These are phyloP conservation scores for Unio delphinus DNA, from an alignment of 2,888 invertebrate genomes.

Conservation along the genomic window DNA sequence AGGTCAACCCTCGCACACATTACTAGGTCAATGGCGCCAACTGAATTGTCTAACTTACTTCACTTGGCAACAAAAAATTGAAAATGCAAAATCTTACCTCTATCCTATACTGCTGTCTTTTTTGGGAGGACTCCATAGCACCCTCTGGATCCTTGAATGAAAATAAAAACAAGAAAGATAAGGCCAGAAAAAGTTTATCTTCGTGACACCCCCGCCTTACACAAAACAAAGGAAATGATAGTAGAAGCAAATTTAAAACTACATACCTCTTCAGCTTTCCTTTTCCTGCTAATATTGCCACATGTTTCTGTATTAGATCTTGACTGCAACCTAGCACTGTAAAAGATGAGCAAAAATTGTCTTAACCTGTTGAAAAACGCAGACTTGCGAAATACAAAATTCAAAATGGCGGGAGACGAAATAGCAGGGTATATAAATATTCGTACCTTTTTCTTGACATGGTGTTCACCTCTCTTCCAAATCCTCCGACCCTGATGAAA, in stretches of 20 bases:
- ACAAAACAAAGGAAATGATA: constrained; percentile 35
- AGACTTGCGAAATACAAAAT: constrained; percentile 7
- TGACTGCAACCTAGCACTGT: constrained; percentile 49
- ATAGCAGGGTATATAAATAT: constrained; percentile 8
- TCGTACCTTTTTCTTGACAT: constrained; percentile 61
- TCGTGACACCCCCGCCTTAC: background rate
- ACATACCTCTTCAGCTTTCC: constrained; percentile 58
- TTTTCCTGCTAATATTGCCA: constrained; percentile 43
- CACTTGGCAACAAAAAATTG: constrained; percentile 1
- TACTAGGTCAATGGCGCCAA: constrained; percentile 12
- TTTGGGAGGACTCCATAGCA: constrained; percentile 44
- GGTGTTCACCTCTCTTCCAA: constrained; percentile 18
- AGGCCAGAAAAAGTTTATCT: background rate
- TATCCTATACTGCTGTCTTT: constrained; percentile 58
- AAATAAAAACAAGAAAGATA: constrained; percentile 3
- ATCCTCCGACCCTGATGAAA: background rate
- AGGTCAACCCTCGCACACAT: background rate
- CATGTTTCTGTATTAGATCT: constrained; percentile 41
- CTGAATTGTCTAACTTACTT: background rate
- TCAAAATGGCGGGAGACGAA: constrained; percentile 46
- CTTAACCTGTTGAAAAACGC: constrained; percentile 5
- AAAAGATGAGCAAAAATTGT: constrained; percentile 14
- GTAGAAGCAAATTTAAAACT: constrained; percentile 11
- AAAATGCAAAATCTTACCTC: constrained; percentile 45
- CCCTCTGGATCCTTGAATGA: constrained; percentile 52